Conservation (phyloP, 2,797 vertebrate species). For the Enteromius mattozi region DNA sequence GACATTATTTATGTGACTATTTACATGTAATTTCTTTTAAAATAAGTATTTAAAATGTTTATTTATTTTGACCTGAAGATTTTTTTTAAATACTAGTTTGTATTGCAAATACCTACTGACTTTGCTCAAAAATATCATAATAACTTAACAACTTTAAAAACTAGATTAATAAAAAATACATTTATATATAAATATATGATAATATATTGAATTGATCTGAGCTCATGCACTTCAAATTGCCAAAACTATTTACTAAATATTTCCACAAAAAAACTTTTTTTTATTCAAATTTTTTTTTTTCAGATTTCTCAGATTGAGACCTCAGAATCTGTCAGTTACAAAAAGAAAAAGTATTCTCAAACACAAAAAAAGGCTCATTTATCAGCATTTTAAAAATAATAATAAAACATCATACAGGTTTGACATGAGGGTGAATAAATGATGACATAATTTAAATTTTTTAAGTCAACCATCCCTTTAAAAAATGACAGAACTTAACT, state of each 20-base stretch:
- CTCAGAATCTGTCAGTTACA: neutral
- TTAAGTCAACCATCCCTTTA: neutral
- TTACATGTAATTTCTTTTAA: neutral
- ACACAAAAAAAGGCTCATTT: neutral
- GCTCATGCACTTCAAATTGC: no score
- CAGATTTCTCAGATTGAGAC: neutral
- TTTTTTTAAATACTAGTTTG: neutral
- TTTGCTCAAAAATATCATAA: no score
- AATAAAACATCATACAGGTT: neutral
- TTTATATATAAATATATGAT: no score
- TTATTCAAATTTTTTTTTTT: no score
- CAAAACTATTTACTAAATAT: no score
- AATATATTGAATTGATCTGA: no score
- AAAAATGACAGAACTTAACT: neutral
- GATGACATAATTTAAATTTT: neutral
- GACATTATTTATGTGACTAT: neutral
- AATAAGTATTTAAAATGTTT: neutral
- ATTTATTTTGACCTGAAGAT: neutral
- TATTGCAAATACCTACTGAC: neutral
- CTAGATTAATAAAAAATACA: no score
- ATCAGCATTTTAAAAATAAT: neutral
- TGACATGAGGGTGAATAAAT: neutral
- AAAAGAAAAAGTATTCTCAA: neutral
- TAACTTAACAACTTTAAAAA: no score
- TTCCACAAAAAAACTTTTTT: no score